phyloP scores from a whole-genome alignment of 30 jellyfish, hydroid and myxozoan genomes.

The Catostylus mosaicus region DNA sequence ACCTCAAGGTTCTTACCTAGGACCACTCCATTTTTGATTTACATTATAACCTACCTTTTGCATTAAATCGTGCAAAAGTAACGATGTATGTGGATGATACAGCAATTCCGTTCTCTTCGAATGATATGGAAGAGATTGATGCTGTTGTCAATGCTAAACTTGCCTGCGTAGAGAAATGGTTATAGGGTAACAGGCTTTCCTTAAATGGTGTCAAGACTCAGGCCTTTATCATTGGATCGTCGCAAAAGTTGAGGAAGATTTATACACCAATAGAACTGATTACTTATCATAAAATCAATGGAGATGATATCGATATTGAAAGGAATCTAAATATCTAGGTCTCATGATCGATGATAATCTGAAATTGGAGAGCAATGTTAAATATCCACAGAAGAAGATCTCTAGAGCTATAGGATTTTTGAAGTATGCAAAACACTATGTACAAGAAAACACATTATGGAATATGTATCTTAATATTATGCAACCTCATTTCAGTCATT shows the following conservation, averaged over 20 bases:
- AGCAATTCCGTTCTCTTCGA: conserved; percentile 20
- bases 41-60: background rate
- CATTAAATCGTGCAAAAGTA: background rate
- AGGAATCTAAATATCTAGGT: background rate
- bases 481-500: conserved; percentile 10
- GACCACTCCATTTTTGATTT: conserved; percentile 25
- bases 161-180: conserved; percentile 36
- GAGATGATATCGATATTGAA: background rate
- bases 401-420: too few relatives aligned
- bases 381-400: background rate
- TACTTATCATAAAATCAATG: conserved; percentile 13
- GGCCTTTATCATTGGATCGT: conserved; percentile 15
- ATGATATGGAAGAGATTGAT: conserved; percentile 34
- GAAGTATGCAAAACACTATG: conserved; percentile 21
- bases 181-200: conserved; percentile 21
- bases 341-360: background rate
- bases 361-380: conserved; percentile 7
- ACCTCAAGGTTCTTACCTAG: conserved; percentile 40
- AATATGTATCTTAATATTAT: conserved; percentile 8
- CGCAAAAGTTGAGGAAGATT: conserved; percentile 27
- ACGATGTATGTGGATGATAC: conserved; percentile 27
- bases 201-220: background rate
- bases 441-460: conserved; percentile 18
- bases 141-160: conserved; percentile 31
- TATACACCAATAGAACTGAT: conserved; percentile 8